These are phyloP conservation scores for Hyles euphorbiae DNA, from an alignment of 1,140 invertebrate species.

Conservation along the genomic window DNA sequence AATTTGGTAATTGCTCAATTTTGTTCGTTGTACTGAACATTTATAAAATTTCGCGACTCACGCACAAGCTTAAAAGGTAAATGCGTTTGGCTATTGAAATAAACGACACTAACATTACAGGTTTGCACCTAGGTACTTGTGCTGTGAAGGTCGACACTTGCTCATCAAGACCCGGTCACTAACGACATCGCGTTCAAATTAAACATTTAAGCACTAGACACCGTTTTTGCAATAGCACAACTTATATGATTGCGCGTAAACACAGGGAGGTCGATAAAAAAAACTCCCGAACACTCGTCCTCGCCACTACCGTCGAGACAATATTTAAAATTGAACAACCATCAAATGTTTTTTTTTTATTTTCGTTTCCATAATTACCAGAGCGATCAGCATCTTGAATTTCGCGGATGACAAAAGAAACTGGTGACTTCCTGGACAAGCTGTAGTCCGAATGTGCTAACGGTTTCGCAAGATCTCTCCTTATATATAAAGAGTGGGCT, in stretches of 20 bases:
- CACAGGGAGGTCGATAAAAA: slow-evolving; percentile 23
- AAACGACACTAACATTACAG: too few species aligned
- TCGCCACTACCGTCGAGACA: too few species aligned
- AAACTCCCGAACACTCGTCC: slow-evolving; percentile 23
- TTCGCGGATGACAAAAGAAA: slow-evolving; percentile 37
- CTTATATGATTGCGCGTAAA: slow-evolving; percentile 33
- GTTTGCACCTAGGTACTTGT: too few species aligned
- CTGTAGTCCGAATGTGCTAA: slow-evolving; percentile 63
- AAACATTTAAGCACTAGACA: slow-evolving; percentile 38
- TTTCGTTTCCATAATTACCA: slow-evolving; percentile 48
- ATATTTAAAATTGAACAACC: neutral
- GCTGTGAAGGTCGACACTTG: slow-evolving; percentile 28
- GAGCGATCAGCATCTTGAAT: slow-evolving; percentile 42
- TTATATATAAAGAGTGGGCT: slow-evolving; percentile 60
- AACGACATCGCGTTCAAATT: slow-evolving; percentile 30
- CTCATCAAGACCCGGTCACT: slow-evolving; percentile 13
- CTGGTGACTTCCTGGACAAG: slow-evolving; percentile 62
- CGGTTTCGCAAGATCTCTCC: slow-evolving; percentile 63
- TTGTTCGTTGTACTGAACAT: too few species aligned
- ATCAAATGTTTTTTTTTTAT: neutral
- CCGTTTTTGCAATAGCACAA: slow-evolving; percentile 37
- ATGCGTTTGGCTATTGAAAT: too few species aligned
- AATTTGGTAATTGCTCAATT: too few species aligned
- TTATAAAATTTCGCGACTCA: too few species aligned
- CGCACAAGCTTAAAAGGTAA: too few species aligned